These are phyloP conservation scores for Heliothis subflexa DNA, from an alignment of 1,140 invertebrate species.

Conservation along the genomic window DNA sequence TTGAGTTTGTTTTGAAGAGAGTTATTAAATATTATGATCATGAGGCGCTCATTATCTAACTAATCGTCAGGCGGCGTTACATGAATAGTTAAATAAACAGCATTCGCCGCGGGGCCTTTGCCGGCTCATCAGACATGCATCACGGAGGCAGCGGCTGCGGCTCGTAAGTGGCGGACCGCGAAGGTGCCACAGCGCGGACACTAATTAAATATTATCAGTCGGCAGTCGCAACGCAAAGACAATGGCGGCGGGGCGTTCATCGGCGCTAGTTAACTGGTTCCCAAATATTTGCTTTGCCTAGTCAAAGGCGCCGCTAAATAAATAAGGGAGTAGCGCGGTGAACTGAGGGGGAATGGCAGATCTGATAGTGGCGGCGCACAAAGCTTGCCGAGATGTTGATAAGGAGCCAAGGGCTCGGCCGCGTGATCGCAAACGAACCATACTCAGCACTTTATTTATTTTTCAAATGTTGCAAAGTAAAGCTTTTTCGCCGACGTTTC, in stretches of 20 bases:
- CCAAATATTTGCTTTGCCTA: slow-evolving; percentile 79
- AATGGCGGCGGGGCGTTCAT: slow-evolving; percentile 75
- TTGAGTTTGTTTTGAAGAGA: slow-evolving; percentile 46
- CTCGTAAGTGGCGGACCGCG: slow-evolving; percentile 53
- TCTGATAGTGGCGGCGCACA: slow-evolving; percentile 58
- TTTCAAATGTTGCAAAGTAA: slow-evolving; percentile 52
- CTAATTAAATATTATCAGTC: slow-evolving; percentile 85
- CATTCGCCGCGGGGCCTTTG: slow-evolving; percentile 71
- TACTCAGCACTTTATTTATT: slow-evolving; percentile 54
- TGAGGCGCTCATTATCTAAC: slow-evolving; percentile 67
- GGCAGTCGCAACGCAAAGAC: slow-evolving; percentile 73
- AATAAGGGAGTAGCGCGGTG: slow-evolving; percentile 61
- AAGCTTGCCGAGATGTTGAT: slow-evolving; percentile 63
- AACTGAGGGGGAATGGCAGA: slow-evolving; percentile 56
- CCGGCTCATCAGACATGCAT: slow-evolving; percentile 61
- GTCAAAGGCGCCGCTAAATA: slow-evolving; percentile 77
- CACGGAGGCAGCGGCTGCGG: slow-evolving; percentile 46
- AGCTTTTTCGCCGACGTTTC: slow-evolving; percentile 13
- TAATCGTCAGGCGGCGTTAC: slow-evolving; percentile 70
- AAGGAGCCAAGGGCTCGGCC: slow-evolving; percentile 52
- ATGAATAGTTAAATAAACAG: slow-evolving; percentile 73
- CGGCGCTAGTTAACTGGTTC: slow-evolving; percentile 78
- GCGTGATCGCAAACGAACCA: slow-evolving; percentile 58
- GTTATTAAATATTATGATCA: slow-evolving; percentile 60
- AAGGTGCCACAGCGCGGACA: slow-evolving; percentile 77